These are phyloP conservation scores for Ambastaia sidthimunki DNA, from an alignment of 2,797 vertebrate genomes.

Conservation along the genomic window DNA sequence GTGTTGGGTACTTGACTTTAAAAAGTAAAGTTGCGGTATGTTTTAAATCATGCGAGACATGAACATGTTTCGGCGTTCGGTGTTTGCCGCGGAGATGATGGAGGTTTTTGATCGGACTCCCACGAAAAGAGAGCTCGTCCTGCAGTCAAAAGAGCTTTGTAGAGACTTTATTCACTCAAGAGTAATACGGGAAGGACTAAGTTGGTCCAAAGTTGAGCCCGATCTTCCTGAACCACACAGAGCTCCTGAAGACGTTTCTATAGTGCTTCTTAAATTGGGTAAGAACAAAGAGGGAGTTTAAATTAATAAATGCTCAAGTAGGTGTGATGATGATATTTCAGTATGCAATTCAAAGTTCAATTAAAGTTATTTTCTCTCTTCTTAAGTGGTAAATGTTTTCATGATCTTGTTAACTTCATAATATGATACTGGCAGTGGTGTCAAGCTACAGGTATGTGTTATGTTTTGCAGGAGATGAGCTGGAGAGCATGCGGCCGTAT, in stretches of 20 bases:
- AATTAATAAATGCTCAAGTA: not conserved
- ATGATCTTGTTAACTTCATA: too few relatives aligned
- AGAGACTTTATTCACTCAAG: conserved; percentile 93
- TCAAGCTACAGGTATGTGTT: conserved; percentile 9
- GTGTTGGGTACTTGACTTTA: not conserved
- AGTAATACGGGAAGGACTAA: conserved; percentile 86
- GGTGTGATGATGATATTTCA: not conserved
- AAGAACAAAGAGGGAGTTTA: conserved; percentile 26
- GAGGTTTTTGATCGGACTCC: conserved; percentile 90
- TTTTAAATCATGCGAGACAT: conserved; percentile 64
- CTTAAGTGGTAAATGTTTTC: too few relatives aligned
- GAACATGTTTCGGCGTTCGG: conserved; percentile 88
- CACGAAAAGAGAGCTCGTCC: conserved; percentile 92
- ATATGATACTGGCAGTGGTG: too few relatives aligned
- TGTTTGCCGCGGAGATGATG: conserved; percentile 89
- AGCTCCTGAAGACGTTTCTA: conserved; percentile 84
- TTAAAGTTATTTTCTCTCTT: too few relatives aligned
- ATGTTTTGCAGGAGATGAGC: conserved; percentile 85
- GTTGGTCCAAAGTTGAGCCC: conserved; percentile 86
- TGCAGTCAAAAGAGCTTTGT: conserved; percentile 91
- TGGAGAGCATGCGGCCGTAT: conserved; percentile 91
- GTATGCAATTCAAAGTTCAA: too few relatives aligned
- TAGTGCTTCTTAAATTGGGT: conserved; percentile 92
- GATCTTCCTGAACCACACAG: conserved; percentile 73
- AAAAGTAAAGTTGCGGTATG: conserved; percentile 1